phyloP scores from a whole-genome alignment of 2,888 invertebrate species.

The Tenodera sinensis region DNA sequence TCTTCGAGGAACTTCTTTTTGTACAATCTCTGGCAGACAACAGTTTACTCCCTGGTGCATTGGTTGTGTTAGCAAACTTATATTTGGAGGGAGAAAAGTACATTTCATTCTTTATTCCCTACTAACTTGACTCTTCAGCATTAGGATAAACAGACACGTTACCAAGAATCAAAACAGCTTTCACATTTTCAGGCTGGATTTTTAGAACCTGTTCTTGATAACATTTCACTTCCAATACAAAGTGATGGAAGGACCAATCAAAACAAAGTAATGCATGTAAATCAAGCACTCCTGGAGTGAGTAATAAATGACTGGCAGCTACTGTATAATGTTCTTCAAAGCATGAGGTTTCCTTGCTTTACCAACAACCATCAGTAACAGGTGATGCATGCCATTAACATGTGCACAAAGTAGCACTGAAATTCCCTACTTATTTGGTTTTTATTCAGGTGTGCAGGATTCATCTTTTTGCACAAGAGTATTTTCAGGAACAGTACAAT shows the following conservation, averaged over 20 bases:
- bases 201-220: neutral
- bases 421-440: neutral
- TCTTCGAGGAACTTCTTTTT: neutral
- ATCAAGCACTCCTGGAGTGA: conserved; percentile 5
- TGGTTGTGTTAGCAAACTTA: neutral
- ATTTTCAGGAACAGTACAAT: neutral
- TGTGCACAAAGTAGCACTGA: neutral
- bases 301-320: neutral
- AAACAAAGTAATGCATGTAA: neutral
- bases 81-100: neutral
- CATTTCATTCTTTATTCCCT: neutral
- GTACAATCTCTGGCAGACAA: neutral
- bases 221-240: neutral
- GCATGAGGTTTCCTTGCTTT: neutral
- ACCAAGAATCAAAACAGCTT: neutral
- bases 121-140: neutral
- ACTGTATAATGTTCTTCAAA: neutral
- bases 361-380: neutral
- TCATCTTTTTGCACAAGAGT: neutral
- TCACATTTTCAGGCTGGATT: neutral
- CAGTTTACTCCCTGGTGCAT: neutral
- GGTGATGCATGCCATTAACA: neutral
- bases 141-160: neutral
- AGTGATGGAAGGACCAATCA: neutral
- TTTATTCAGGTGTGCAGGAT: neutral